phyloP scores from a whole-genome alignment of 2,113 vertebrate species.

The Scomber scombrus region DNA sequence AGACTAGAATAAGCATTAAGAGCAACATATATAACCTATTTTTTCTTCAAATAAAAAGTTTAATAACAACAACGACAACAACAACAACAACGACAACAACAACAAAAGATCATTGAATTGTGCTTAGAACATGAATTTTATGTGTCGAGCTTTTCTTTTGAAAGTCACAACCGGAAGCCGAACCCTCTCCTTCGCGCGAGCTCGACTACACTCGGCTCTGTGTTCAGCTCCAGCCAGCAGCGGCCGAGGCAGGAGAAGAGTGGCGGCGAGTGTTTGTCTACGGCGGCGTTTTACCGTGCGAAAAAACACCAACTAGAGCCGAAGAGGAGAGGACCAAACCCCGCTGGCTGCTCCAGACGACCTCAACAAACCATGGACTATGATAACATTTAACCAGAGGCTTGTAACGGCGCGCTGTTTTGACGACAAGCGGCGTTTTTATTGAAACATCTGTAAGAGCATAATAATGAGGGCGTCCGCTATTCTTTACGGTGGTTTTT shows the following conservation, averaged over 20 bases:
- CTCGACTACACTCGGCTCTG: slow-evolving; percentile 7
- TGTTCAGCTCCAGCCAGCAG: slow-evolving; percentile 50
- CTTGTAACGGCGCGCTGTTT: slow-evolving; percentile 60
- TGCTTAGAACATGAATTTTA: no score
- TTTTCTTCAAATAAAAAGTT: no score
- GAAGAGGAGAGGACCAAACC: slow-evolving; percentile 50
- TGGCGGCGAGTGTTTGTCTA: slow-evolving; percentile 66
- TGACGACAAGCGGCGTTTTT: slow-evolving; percentile 68
- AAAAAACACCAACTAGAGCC: slow-evolving; percentile 60
- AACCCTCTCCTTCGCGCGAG: background rate
- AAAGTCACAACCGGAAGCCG: background rate
- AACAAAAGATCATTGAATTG: no score
- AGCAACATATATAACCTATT: no score
- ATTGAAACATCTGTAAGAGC: slow-evolving; percentile 79
- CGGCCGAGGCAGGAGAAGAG: slow-evolving; percentile 74
- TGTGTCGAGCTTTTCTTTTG: slow-evolving; percentile 1
- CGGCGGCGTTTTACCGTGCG: slow-evolving; percentile 69
- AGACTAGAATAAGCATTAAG: no score
- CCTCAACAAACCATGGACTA: slow-evolving; percentile 62
- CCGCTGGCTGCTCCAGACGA: slow-evolving; percentile 49
- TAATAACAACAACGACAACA: no score
- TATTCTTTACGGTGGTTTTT: slow-evolving; percentile 69
- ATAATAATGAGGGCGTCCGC: slow-evolving; percentile 85
- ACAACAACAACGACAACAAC: no score
- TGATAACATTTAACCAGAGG: slow-evolving; percentile 35